These are phyloP conservation scores for Corynorhinus townsendii DNA, from an alignment of 2,113 vertebrate species.

Conservation along the genomic window DNA sequence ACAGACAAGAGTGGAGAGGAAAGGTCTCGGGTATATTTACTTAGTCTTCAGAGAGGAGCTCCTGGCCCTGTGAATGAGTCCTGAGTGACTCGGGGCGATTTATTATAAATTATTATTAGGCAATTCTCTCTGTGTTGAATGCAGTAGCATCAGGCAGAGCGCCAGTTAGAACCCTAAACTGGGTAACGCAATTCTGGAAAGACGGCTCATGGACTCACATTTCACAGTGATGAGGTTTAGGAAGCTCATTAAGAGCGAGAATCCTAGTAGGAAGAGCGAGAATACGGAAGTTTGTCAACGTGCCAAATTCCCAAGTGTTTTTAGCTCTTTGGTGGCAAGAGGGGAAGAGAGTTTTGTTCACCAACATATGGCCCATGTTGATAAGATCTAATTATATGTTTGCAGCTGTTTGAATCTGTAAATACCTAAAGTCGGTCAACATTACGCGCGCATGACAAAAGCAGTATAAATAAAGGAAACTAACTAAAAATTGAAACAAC, in stretches of 20 bases:
- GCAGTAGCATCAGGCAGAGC: background rate
- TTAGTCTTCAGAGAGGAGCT: background rate
- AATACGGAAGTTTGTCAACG: constrained; percentile 37
- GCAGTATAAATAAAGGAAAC: constrained; percentile 82
- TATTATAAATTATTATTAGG: background rate
- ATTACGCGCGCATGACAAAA: constrained; percentile 60
- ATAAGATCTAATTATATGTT: constrained; percentile 73
- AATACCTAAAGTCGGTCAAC: constrained; percentile 76
- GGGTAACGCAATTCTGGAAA: background rate
- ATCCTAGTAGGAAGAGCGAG: constrained; percentile 26
- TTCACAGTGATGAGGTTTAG: background rate
- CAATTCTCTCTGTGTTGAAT: background rate
- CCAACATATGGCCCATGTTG: constrained; percentile 65
- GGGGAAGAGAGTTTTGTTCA: constrained; percentile 45
- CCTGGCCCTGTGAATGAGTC: background rate
- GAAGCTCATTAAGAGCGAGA: background rate
- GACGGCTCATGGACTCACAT: background rate
- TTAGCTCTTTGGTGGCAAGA: constrained; percentile 30
- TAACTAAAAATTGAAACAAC: constrained; percentile 74
- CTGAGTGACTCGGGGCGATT: background rate
- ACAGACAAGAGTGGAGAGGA: background rate
- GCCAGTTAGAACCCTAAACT: background rate
- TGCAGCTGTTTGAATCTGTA: constrained; percentile 79
- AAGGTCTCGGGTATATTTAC: background rate
- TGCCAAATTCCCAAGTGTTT: constrained; percentile 66